phyloP scores from a whole-genome alignment of 1,140 invertebrate species.

The Pseudomyrmex flavicornis region DNA sequence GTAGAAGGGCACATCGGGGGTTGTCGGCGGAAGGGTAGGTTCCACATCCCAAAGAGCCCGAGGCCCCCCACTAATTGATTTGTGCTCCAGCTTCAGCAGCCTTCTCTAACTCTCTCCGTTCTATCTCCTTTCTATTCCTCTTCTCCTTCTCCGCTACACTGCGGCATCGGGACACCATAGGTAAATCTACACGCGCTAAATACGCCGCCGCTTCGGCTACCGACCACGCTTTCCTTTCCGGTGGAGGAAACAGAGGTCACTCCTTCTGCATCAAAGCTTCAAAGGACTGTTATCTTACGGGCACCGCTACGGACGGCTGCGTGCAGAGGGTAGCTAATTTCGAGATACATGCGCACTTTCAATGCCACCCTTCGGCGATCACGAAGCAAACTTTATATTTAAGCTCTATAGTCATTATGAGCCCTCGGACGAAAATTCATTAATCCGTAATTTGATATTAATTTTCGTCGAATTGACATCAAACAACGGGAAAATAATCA shows the following conservation, averaged over 20 bases:
- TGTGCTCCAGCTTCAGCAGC: conserved; percentile 66
- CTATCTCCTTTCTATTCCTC: conserved; percentile 22
- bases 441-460: conserved; percentile 5
- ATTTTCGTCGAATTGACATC: background rate
- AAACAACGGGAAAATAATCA: background rate
- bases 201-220: conserved; percentile 60
- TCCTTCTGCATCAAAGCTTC: conserved; percentile 79
- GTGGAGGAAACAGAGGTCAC: conserved; percentile 59
- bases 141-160: conserved; percentile 64
- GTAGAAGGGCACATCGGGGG: conserved; percentile 62
- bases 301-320: conserved; percentile 37
- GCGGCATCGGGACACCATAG: conserved; percentile 58
- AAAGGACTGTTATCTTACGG: conserved; percentile 82
- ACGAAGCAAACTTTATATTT: conserved; percentile 5
- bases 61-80: conserved; percentile 76
- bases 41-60: conserved; percentile 70
- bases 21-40: conserved; percentile 68
- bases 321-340: conserved; percentile 65
- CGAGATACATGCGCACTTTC: conserved; percentile 57
- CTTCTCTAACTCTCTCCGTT: conserved; percentile 60
- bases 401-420: background rate
- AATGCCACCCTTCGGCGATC: conserved; percentile 51
- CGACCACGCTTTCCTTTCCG: conserved; percentile 64
- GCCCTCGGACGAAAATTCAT: background rate
- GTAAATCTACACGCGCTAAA: conserved; percentile 63